Conservation (phyloP, 2,888 invertebrate genomes). For the Beris chalybata region DNA sequence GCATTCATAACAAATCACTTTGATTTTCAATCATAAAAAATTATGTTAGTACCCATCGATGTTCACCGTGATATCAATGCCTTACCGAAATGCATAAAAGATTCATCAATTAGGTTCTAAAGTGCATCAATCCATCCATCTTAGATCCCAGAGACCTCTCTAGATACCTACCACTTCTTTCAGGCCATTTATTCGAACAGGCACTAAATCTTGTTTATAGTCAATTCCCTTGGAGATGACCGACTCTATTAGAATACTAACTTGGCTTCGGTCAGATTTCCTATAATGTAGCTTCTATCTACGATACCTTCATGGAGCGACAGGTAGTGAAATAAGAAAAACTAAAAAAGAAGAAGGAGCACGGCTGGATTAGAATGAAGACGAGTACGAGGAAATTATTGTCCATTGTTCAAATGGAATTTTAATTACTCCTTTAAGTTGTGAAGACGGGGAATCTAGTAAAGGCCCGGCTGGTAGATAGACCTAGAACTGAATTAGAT, state of each 20-base stretch:
- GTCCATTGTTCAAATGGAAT: slow-evolving; percentile 31
- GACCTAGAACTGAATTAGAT: no score
- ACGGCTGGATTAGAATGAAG: neutral
- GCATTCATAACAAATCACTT: slow-evolving; percentile 26
- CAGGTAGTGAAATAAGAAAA: neutral
- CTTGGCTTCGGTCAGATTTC: slow-evolving; percentile 2
- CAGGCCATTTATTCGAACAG: slow-evolving; percentile 8
- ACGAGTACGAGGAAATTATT: slow-evolving; percentile 25
- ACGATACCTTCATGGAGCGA: neutral
- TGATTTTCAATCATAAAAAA: slow-evolving; percentile 24
- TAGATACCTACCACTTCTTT: slow-evolving; percentile 7
- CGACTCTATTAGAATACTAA: neutral
- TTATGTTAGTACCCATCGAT: neutral
- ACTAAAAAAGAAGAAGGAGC: neutral
- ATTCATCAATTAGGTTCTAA: slow-evolving; percentile 22
- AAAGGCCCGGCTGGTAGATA: no score
- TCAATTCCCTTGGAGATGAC: slow-evolving; percentile 7
- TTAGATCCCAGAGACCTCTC: slow-evolving; percentile 2
- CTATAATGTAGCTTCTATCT: slow-evolving; percentile 5
- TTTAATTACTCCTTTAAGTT: slow-evolving; percentile 29
- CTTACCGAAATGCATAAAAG: slow-evolving; percentile 11
- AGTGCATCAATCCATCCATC: slow-evolving; percentile 28
- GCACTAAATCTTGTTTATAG: slow-evolving; percentile 24
- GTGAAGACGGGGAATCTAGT: neutral
- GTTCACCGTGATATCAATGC: neutral